A percentile compares a stretch with the other conserved stretches of the same genome.
phyloP scores from a whole-genome alignment of 2,113 vertebrate genomes.

The Pseudonaja textilis region DNA sequence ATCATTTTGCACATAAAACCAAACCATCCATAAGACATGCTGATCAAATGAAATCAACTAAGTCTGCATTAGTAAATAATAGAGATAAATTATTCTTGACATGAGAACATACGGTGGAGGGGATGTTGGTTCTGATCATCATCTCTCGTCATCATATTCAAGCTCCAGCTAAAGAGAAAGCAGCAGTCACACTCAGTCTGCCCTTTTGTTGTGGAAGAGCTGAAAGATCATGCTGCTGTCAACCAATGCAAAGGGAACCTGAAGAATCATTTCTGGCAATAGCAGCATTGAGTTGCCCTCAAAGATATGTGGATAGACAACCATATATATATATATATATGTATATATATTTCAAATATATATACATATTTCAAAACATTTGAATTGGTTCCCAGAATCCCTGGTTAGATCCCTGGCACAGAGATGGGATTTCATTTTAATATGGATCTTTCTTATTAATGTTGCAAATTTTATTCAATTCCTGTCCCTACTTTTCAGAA shows the following conservation, averaged over 20 bases:
- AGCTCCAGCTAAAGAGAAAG: not conserved
- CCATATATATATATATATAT: too few relatives aligned
- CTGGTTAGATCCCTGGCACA: not conserved
- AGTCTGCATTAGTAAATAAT: not conserved
- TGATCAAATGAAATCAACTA: not conserved
- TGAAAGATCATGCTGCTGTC: not conserved
- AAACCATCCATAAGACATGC: not conserved
- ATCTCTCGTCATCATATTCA: not conserved
- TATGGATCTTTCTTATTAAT: slow-evolving; percentile 24
- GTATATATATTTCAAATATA: too few relatives aligned
- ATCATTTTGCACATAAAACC: not conserved
- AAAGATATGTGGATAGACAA: not conserved
- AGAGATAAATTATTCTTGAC: not conserved
- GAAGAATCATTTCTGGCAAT: not conserved
- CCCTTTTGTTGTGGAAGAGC: not conserved
- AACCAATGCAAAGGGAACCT: not conserved
- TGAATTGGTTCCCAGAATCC: not conserved
- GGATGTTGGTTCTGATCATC: not conserved
- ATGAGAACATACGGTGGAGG: not conserved
- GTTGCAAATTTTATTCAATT: slow-evolving; percentile 27
- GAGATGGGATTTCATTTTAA: slow-evolving; percentile 11
- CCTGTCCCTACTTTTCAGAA: slow-evolving; percentile 9
- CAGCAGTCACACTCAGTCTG: not conserved
- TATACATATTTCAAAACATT: not conserved
- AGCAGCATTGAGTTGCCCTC: not conserved